A percentile compares a stretch with the other conserved stretches of the same genome.
Conservation (phyloP, 2,113 vertebrate species). For the Ceyx cyanopectus region DNA sequence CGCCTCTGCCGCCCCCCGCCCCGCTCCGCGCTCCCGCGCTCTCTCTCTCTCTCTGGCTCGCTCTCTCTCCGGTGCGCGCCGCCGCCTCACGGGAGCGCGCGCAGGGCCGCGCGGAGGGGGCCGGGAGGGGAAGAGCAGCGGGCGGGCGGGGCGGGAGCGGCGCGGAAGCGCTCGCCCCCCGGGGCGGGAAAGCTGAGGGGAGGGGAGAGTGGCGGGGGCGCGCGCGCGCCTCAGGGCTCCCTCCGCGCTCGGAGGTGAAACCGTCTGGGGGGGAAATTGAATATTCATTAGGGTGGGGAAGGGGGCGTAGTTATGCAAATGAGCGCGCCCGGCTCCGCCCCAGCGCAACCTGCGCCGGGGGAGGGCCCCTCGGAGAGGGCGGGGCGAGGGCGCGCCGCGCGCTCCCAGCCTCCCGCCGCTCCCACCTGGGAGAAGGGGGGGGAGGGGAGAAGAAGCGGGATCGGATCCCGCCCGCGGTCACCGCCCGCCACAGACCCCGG, state of each 20-base stretch:
- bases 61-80: neutral
- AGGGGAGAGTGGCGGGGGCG: neutral
- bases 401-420: too few relatives aligned
- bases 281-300: neutral
- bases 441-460: too few relatives aligned
- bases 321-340: neutral
- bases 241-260: neutral
- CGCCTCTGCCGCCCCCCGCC: neutral
- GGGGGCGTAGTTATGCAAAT: neutral
- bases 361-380: neutral
- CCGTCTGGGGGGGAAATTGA: neutral
- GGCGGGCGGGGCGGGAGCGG: too few relatives aligned
- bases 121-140: neutral
- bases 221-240: neutral
- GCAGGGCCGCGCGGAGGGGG: too few relatives aligned
- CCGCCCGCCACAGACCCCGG: too few relatives aligned
- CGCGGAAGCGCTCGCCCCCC: too few relatives aligned
- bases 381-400: neutral
- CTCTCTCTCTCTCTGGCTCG: too few relatives aligned
- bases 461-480: too few relatives aligned
- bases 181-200: too few relatives aligned
- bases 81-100: neutral
- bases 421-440: too few relatives aligned
- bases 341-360: neutral
- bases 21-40: neutral